phyloP scores from a whole-genome alignment of 2,888 invertebrate genomes.

The Leptopilina myrica region DNA sequence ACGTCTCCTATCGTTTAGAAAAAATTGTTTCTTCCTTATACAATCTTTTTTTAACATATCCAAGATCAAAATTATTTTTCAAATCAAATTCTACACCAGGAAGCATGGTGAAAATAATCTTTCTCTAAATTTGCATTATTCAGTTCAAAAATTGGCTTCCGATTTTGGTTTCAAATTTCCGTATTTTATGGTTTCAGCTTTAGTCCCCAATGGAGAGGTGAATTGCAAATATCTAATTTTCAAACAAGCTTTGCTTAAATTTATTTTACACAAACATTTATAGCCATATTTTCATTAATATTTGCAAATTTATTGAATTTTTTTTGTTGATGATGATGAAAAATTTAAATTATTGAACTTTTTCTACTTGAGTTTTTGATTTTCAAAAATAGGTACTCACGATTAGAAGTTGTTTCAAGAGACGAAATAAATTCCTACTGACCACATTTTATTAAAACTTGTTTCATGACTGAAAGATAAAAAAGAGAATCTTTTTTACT shows the following conservation, averaged over 20 bases:
- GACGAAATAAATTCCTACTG: too few species aligned
- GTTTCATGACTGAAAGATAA: not conserved
- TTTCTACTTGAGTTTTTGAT: too few species aligned
- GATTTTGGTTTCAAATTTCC: not conserved
- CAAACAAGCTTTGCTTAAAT: too few species aligned
- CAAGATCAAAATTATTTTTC: not conserved
- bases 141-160: not conserved
- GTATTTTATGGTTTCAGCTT: constrained; percentile 6
- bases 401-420: too few species aligned
- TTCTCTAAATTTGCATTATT: not conserved
- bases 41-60: not conserved
- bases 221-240: not conserved
- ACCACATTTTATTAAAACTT: not conserved
- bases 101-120: not conserved
- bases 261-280: too few species aligned
- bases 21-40: not conserved
- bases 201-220: not conserved
- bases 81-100: not conserved
- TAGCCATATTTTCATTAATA: too few species aligned
- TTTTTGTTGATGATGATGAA: too few species aligned
- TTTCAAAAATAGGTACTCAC: too few species aligned
- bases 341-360: too few species aligned
- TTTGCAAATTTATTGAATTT: too few species aligned
- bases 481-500: not conserved
- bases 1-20: not conserved